Evolutionary conservation across 2,113 vertebrate species (phyloP).

Genomic region (Callipepla californica): DNA sequence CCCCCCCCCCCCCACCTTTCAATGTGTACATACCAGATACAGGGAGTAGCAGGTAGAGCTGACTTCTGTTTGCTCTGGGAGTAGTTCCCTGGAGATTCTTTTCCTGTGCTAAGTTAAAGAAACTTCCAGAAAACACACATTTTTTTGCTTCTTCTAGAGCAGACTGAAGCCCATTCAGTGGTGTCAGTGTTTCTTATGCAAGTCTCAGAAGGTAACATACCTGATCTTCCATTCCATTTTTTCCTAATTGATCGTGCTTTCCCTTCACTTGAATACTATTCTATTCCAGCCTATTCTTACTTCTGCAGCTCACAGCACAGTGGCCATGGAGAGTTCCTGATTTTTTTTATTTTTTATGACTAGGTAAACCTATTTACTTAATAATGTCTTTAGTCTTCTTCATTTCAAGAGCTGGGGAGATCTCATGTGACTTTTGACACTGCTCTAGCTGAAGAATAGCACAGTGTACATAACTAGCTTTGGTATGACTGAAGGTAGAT

Average conservation of each 20-base stretch:
- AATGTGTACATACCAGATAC: background rate
- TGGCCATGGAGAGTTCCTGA: background rate
- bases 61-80: background rate
- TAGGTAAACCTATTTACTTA: background rate
- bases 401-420: constrained; percentile 6
- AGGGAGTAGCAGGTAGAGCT: background rate
- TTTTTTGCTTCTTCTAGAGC: background rate
- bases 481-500: background rate
- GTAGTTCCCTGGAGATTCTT: background rate
- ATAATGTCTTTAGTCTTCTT: background rate
- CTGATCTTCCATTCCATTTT: background rate
- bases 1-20: background rate
- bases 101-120: background rate
- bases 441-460: background rate
- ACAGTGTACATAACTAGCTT: background rate
- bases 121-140: background rate
- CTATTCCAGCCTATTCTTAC: background rate
- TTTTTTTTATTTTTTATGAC: background rate
- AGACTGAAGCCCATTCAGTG: rapidly evolving
- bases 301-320: background rate
- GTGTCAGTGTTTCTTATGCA: background rate
- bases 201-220: background rate
- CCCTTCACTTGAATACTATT: background rate
- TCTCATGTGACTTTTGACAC: background rate
- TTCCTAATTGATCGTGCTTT: rapidly evolving